Evolutionary conservation across 2,797 vertebrate genomes (phyloP).

Genomic region (Tachyglossus aculeatus): DNA sequence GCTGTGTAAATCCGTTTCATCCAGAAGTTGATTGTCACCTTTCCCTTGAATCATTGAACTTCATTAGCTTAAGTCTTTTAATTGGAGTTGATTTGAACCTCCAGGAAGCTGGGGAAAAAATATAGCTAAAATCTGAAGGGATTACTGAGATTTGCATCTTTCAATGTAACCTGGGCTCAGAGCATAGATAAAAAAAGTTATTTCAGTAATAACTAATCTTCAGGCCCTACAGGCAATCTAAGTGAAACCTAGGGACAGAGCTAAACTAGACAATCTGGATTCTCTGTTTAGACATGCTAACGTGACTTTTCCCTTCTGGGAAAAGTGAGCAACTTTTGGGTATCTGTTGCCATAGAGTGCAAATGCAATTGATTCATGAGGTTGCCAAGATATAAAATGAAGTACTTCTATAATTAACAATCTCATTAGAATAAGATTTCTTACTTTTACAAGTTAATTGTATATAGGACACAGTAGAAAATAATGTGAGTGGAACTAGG

Average conservation of each 20-base stretch:
- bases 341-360: not conserved
- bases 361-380: slow-evolving; percentile 42
- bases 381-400: slow-evolving; percentile 16
- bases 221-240: not conserved
- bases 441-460: slow-evolving; percentile 50
- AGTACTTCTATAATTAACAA: slow-evolving; percentile 31
- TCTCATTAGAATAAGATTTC: slow-evolving; percentile 39
- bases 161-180: slow-evolving; percentile 8
- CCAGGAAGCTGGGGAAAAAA: slow-evolving; percentile 10
- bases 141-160: slow-evolving; percentile 11
- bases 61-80: slow-evolving; percentile 7
- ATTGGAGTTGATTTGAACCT: slow-evolving; percentile 6
- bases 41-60: not conserved
- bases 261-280: slow-evolving; percentile 14
- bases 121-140: slow-evolving; percentile 6
- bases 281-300: slow-evolving; percentile 21
- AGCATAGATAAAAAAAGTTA: not conserved
- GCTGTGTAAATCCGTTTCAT: not conserved
- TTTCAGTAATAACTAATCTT: slow-evolving; percentile 10
- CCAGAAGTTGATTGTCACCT: not conserved
- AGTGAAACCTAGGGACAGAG: slow-evolving; percentile 16
- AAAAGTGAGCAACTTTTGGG: slow-evolving; percentile 27
- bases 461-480: slow-evolving; percentile 46
- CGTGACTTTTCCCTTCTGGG: slow-evolving; percentile 13
- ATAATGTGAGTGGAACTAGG: slow-evolving; percentile 41